Base-by-base conservation (phyloP, 2,797 vertebrate species). In the Odontamblyopus rebecca region DNA sequence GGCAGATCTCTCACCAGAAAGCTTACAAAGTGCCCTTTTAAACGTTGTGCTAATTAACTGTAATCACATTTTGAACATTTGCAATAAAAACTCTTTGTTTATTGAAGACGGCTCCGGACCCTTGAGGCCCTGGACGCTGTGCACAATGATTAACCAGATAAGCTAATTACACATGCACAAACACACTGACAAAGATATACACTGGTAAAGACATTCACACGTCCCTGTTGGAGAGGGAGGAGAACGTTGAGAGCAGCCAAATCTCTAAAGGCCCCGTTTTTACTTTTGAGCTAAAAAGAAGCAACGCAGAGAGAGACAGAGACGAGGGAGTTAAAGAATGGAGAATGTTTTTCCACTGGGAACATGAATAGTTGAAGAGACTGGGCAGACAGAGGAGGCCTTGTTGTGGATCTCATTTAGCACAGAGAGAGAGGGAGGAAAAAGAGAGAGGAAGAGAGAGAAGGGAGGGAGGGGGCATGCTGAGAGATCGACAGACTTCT, bases 401-500 rank as follows among this genome's bases (percentile, higher is more conserved):
- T 94, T 94, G 94, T 94, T 94, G 89, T 91, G 90, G 89, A 86
- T 89, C 85, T 89, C 81, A 88, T 89, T 88, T 88, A 77, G 86
- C 72, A 75, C 59, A 73, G 69, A 79, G 78, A 68, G 76, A 68
- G 73, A 74, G 77, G 85, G 84, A 18, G 44, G 32, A 77, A 76
- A 71, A 76, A 69, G 72, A 73, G 57, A 72, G 69, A 77, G 78
- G 69, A 73, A 68, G 73, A 74, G 77, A 86, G 82, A 0, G n/a
- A 27, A 86, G 82, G 1, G n/a, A 27, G 71, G 35, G 44, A 71
- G 75, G 77, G 86, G 82, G 89, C 83, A 91, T 90, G 89, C 92
- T 93, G 93, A 92, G 93, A 92, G 92, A 94, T 92, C 81, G 93
- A 94, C 93, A 93, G 92, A 86, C 92, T 93, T 93, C 92, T 93